Evolutionary conservation across 1,140 invertebrate genomes (phyloP), one percentile per base, ranked within the genome.

Genomic region (Heliconius hewitsoni): DNA sequence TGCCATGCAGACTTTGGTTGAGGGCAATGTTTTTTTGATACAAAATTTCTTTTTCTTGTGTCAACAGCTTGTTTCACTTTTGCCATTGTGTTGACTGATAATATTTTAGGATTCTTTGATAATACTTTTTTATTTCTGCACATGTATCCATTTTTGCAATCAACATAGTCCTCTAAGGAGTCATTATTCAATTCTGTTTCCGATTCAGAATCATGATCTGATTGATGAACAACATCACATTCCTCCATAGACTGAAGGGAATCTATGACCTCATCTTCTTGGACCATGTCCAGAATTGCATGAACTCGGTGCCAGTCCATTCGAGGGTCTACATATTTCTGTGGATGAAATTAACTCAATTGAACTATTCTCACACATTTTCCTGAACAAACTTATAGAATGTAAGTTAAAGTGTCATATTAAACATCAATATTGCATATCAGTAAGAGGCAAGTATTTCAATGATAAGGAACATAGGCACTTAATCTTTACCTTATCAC

Each of bases 401-500:
- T 13, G 27, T 42, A 42, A 79, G 75, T 80, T 82, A 74, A 85
- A 85, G 82, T 86, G 85, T 83, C 82, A 85, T 82, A 84, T 81
- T 85, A 82, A 84, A 83, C 78, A 81, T 79, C 72, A 74, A 37
- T 66, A 42, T 76, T 73, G 30, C 66, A 73, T 76, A 78, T 75
- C 71, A 80, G 71, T 72, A 42, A 39, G 37, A 72, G 71, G 37
- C 18, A 57, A 78, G 27, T 73, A 18, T 77, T 50, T 70, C 66
- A 79, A 74, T 87, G 87, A 92, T 91, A 90, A 89, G 83, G 57
- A 71, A 73, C 78, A 80, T 85, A 66, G 73, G 73, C 76, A 82
- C 82, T 84, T 89, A 89, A 91, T 94, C 84, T 90, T 86, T 93
- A 95, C 94, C 94, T 95, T 95, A 91, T 95, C 94, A 92, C 94